Conservation (phyloP, 2,797 vertebrate genomes). For the Serranus cabrilla region DNA sequence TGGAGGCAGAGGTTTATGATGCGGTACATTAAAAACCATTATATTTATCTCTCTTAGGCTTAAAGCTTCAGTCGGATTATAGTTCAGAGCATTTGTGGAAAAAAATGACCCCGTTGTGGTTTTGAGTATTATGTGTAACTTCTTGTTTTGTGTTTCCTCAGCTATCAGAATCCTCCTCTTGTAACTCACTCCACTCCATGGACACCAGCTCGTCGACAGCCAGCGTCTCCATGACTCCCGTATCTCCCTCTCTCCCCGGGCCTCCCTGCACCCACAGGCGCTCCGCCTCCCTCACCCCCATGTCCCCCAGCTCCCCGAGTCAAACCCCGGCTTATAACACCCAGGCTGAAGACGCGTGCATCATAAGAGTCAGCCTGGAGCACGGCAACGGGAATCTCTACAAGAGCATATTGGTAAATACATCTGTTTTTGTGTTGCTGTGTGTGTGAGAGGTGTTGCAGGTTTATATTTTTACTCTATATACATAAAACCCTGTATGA, state of each 20-base stretch:
- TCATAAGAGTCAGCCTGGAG: slow-evolving; percentile 92
- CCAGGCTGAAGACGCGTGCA: slow-evolving; percentile 91
- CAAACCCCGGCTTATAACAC: slow-evolving; percentile 89
- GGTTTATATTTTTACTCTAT: not conserved
- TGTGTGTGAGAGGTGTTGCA: not conserved
- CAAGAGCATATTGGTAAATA: slow-evolving; percentile 94
- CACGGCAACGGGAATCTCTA: slow-evolving; percentile 93
- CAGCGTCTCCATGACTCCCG: slow-evolving; percentile 80
- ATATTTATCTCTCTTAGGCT: not conserved
- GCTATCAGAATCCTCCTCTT: slow-evolving; percentile 91
- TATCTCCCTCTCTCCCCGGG: slow-evolving; percentile 73
- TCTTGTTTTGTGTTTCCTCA: slow-evolving; percentile 56
- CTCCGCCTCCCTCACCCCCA: slow-evolving; percentile 79
- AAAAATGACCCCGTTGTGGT: not conserved
- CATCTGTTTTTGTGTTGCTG: not conserved
- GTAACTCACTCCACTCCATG: slow-evolving; percentile 88
- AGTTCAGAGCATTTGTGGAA: not conserved
- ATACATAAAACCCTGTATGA: not conserved
- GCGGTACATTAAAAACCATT: not conserved
- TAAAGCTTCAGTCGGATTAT: not conserved
- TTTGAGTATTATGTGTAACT: not conserved
- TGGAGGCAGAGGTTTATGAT: not conserved
- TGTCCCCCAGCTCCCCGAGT: slow-evolving; percentile 78
- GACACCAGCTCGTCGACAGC: slow-evolving; percentile 89
- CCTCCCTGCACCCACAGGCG: slow-evolving; percentile 84